These are phyloP conservation scores for Ferrisia virgata DNA, from an alignment of 2,888 invertebrate genomes.

Conservation along the genomic window DNA sequence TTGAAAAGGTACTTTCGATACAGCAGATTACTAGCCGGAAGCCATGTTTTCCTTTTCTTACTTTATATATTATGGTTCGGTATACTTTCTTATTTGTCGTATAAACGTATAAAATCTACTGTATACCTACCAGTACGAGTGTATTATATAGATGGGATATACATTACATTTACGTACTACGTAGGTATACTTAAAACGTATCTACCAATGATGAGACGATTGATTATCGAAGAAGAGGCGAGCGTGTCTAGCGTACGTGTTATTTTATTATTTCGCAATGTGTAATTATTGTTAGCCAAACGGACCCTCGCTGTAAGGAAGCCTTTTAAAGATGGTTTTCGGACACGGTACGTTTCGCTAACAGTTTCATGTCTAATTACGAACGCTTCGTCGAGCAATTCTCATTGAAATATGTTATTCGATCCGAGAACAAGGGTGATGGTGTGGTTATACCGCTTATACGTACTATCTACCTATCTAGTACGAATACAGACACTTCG, in stretches of 20 bases:
- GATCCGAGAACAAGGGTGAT: not conserved
- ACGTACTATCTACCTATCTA: not conserved
- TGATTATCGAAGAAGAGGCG: not conserved
- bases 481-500: not conserved
- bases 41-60: not conserved
- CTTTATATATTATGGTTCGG: not conserved
- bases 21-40: not conserved
- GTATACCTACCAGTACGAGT: too few relatives aligned
- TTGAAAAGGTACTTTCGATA: not conserved
- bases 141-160: too few relatives aligned
- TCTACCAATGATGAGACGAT: not conserved
- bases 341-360: conserved; percentile 17
- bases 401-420: conserved; percentile 27
- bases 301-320: conserved; percentile 8
- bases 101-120: too few relatives aligned
- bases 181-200: too few relatives aligned
- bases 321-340: conserved; percentile 9
- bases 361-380: conserved; percentile 32
- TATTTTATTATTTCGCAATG: not conserved
- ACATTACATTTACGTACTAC: too few relatives aligned
- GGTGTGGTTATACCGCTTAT: not conserved
- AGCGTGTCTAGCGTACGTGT: not conserved
- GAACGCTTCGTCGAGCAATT: conserved; percentile 25
- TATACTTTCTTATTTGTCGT: conserved; percentile 14
- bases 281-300: not conserved